phyloP scores from a whole-genome alignment of 2,797 vertebrate species.

The Rhynchonycteris naso region DNA sequence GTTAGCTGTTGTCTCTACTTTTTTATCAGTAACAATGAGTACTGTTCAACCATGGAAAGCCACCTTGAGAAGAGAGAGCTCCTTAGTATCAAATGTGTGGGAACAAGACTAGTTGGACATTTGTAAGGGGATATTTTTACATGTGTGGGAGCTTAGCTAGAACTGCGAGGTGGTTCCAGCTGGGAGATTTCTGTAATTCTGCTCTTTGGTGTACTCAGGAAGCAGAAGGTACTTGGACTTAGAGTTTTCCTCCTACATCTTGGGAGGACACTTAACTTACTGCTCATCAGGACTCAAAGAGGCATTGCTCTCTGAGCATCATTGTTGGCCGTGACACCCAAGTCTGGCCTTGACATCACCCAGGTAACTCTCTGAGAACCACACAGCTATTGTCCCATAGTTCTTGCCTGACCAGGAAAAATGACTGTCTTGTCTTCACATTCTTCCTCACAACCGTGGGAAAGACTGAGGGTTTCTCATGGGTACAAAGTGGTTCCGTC shows the following conservation, averaged over 20 bases:
- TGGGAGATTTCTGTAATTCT: not conserved
- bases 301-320: not conserved
- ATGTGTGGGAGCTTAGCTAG: not conserved
- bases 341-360: not conserved
- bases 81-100: not conserved
- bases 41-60: not conserved
- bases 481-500: slow-evolving; percentile 19
- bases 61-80: not conserved
- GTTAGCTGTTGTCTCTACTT: slow-evolving; percentile 6
- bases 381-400: slow-evolving; percentile 56
- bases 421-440: not conserved
- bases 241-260: not conserved
- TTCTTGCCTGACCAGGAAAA: slow-evolving; percentile 72
- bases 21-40: slow-evolving; percentile 24
- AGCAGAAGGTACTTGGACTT: not conserved
- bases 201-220: not conserved
- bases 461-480: not conserved
- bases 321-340: not conserved
- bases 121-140: not conserved
- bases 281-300: not conserved
- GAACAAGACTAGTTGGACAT: not conserved
- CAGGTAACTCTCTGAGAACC: slow-evolving; percentile 44
- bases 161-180: not conserved
- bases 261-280: not conserved
- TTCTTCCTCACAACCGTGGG: slow-evolving; percentile 60